Evolutionary conservation across 92 coral and sea anemone species (phyloP).

Genomic region (Heliopora coerulea): DNA sequence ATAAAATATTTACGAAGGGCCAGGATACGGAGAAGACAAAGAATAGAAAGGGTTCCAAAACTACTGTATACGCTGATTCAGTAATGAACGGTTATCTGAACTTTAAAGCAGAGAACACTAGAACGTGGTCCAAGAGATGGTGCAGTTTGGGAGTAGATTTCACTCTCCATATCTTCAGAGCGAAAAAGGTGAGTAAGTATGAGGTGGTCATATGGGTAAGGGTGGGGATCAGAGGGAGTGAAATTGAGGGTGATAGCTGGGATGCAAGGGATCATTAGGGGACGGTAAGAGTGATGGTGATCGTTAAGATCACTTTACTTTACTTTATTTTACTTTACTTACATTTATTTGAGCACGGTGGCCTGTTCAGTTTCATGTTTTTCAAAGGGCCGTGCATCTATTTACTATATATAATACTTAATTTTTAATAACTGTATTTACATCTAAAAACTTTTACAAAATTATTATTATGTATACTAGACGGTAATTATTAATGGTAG

Average conservation of each 20-base stretch:
- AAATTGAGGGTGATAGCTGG: no score
- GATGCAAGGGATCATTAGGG: no score
- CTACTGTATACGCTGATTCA: conserved; percentile 57
- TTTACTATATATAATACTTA: no score
- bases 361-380: no score
- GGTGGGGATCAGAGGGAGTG: neutral
- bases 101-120: conserved; percentile 59
- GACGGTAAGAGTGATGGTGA: neutral
- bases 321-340: no score
- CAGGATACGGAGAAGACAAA: conserved; percentile 28
- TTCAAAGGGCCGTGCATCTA: no score
- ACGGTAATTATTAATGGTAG: no score
- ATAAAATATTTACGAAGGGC: conserved; percentile 53
- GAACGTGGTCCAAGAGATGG: conserved; percentile 87
- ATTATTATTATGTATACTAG: no score
- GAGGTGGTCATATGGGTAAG: neutral
- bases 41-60: conserved; percentile 29
- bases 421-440: no score
- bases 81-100: conserved; percentile 73
- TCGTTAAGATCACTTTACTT: conserved; percentile 2
- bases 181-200: conserved; percentile 78
- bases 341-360: no score
- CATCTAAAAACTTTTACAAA: no score
- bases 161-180: conserved; percentile 75
- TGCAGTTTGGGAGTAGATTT: conserved; percentile 76